Evolutionary conservation across 2,797 vertebrate genomes (phyloP).

Genomic region (Ctenosaura bakeri): DNA sequence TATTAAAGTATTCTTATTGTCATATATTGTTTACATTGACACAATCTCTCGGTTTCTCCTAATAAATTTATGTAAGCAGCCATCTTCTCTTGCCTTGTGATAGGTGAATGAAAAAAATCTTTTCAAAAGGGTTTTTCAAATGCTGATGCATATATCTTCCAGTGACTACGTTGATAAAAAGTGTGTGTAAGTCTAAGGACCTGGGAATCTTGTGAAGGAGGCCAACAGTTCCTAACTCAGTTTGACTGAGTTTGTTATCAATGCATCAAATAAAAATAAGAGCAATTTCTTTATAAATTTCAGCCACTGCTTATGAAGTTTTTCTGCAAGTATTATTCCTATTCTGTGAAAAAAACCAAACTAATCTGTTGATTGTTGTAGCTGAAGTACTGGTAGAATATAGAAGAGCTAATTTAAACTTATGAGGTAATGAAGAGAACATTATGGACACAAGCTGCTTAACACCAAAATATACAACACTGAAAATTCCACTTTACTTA

Average conservation of each 20-base stretch:
- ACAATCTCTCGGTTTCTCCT: neutral
- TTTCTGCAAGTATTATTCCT: neutral
- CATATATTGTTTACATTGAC: neutral
- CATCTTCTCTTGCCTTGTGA: neutral
- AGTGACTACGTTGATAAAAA: neutral
- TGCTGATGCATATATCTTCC: neutral
- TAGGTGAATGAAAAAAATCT: neutral
- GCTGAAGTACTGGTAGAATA: neutral
- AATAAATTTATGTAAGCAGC: neutral
- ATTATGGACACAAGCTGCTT: neutral
- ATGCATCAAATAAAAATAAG: neutral
- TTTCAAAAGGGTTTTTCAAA: neutral
- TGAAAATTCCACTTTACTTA: slow-evolving; percentile 77
- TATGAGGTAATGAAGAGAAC: neutral
- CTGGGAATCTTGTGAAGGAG: neutral
- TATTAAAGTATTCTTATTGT: neutral
- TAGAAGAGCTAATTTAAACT: neutral
- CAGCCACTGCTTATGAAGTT: neutral
- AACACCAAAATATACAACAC: neutral
- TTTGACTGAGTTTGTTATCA: neutral
- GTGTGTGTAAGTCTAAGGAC: neutral
- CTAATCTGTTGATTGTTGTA: neutral
- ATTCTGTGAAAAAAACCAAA: neutral
- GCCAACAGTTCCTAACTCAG: neutral
- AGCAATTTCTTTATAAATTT: neutral